These are phyloP conservation scores for Setipinna tenuifilis DNA, from an alignment of 2,797 vertebrate genomes.

Conservation along the genomic window DNA sequence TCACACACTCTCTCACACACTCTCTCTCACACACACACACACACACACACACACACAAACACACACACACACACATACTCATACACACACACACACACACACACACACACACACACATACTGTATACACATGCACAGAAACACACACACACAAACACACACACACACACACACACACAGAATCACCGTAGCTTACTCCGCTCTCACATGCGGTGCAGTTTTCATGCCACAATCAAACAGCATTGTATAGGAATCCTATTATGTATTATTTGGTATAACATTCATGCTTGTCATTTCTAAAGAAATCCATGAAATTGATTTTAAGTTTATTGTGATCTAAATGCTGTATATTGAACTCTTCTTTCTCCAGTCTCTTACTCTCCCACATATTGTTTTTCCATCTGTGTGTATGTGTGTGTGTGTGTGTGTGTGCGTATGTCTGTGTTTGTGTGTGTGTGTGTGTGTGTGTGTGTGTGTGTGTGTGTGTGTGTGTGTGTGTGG, in stretches of 20 bases:
- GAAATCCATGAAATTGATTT: background rate
- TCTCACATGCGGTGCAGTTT: background rate
- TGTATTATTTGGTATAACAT: background rate
- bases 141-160: too few species aligned
- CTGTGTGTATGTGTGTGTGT: background rate
- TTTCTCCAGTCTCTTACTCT: background rate
- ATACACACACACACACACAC: too few species aligned
- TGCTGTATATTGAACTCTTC: background rate
- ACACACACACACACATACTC: too few species aligned
- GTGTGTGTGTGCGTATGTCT: constrained; percentile 22
- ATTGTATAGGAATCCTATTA: background rate
- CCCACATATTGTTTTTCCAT: background rate
- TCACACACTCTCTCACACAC: background rate
- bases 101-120: background rate
- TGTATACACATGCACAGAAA: too few species aligned
- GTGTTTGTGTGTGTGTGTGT: constrained; percentile 50
- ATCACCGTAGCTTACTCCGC: background rate
- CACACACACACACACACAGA: too few species aligned
- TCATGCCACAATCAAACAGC: background rate
- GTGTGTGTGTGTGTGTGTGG: constrained; percentile 31
- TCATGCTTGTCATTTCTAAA: background rate
- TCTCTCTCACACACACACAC: background rate
- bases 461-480: constrained; percentile 67
- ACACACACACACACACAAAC: too few species aligned
- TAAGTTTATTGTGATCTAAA: constrained; percentile 17